Evolutionary conservation across 2,797 vertebrate genomes (phyloP).

Genomic region (Toxotes lorentzi): DNA sequence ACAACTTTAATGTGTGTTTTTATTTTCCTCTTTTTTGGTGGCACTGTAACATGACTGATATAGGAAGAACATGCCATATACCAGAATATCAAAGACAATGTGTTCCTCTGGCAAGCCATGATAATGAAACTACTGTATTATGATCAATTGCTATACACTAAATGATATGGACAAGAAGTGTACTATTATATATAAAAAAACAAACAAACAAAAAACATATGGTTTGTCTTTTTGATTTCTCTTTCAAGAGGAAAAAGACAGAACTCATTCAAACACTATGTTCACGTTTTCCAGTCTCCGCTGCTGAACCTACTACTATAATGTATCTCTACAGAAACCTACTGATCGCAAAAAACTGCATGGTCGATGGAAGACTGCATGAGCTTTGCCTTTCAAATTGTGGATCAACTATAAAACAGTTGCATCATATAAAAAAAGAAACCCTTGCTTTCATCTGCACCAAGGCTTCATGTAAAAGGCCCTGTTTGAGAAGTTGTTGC

Average conservation of each 20-base stretch:
- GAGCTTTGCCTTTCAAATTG: conserved; percentile 86
- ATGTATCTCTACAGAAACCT: conserved; percentile 82
- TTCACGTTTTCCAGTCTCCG: conserved; percentile 69
- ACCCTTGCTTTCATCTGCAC: conserved; percentile 85
- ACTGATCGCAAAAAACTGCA: conserved; percentile 84
- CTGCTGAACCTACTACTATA: conserved; percentile 70
- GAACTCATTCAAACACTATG: conserved; percentile 65
- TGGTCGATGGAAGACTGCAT: conserved; percentile 88
- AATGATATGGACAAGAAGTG: conserved; percentile 74
- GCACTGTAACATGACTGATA: conserved; percentile 76
- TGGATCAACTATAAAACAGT: conserved; percentile 81
- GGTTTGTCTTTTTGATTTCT: conserved; percentile 50
- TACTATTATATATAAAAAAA: conserved; percentile 61
- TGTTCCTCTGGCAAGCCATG: conserved; percentile 82
- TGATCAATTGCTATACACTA: conserved; percentile 72
- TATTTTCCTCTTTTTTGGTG: conserved; percentile 64
- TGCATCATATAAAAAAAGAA: conserved; percentile 78
- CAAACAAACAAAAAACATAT: conserved; percentile 36
- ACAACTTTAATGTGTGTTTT: conserved; percentile 66
- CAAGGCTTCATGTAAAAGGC: conserved; percentile 72
- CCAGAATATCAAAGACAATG: conserved; percentile 74
- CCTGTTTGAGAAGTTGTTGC: conserved; percentile 66
- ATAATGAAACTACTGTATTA: conserved; percentile 73
- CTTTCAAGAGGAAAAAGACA: conserved; percentile 50
- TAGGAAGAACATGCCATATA: conserved; percentile 81